Evolutionary conservation across 2,888 invertebrate genomes (phyloP).

Genomic region (Drosophila algonquin): DNA sequence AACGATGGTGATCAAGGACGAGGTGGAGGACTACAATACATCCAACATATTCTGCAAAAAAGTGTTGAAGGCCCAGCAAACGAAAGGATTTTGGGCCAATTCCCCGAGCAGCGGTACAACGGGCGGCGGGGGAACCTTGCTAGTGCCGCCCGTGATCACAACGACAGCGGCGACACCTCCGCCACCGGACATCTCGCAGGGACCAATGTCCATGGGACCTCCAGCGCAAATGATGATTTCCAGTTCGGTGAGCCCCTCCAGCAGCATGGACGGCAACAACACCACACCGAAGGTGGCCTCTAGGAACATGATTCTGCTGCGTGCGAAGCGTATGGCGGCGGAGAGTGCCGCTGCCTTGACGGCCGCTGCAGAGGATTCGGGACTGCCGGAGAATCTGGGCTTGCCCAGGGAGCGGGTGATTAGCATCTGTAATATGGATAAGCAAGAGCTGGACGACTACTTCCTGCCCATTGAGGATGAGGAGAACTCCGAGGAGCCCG

Average conservation of each 20-base stretch:
- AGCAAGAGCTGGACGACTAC: conserved; percentile 92
- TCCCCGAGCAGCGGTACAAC: conserved; percentile 74
- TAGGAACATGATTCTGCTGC: conserved; percentile 85
- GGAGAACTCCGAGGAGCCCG: conserved; percentile 90
- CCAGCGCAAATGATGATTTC: conserved; percentile 78
- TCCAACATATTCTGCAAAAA: conserved; percentile 83
- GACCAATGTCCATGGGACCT: conserved; percentile 82
- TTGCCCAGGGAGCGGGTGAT: conserved; percentile 88
- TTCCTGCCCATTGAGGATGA: conserved; percentile 85
- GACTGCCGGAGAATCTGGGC: conserved; percentile 84
- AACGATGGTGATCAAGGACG: conserved; percentile 78
- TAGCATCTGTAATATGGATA: conserved; percentile 91
- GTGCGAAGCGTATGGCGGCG: conserved; percentile 83
- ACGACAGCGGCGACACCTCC: conserved; percentile 74
- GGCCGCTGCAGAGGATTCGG: conserved; percentile 62
- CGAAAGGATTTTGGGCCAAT: conserved; percentile 83
- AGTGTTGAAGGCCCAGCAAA: conserved; percentile 83
- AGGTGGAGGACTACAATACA: conserved; percentile 82
- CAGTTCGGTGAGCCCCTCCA: conserved; percentile 76
- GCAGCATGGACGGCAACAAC: conserved; percentile 52
- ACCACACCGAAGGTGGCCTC: conserved; percentile 84
- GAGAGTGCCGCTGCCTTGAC: conserved; percentile 69
- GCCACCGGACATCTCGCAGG: conserved; percentile 42
- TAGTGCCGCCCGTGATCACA: conserved; percentile 76
- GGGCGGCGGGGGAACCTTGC: conserved; percentile 37